Evolutionary conservation across 2,888 invertebrate genomes (phyloP).

Genomic region (Tortrix viridana): DNA sequence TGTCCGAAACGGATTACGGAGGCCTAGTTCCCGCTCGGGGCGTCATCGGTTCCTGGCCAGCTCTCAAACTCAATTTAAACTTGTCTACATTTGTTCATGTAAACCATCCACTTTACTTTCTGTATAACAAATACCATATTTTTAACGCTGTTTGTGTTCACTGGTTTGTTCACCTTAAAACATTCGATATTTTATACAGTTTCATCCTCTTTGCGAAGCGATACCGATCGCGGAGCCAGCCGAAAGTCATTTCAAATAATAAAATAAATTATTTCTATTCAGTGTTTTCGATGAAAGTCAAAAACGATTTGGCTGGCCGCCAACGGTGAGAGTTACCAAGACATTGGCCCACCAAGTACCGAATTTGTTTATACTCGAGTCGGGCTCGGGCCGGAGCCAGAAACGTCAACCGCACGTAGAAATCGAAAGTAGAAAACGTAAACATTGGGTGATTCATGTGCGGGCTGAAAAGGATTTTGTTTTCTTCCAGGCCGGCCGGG

Average conservation of each 20-base stretch:
- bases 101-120: constrained; percentile 9
- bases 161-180: constrained; percentile 30
- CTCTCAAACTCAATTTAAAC: constrained; percentile 37
- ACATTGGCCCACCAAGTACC: constrained; percentile 75
- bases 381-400: constrained; percentile 56
- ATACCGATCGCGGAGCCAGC: constrained; percentile 47
- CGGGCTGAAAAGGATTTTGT: constrained; percentile 31
- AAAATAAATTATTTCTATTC: constrained; percentile 72
- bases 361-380: constrained; percentile 71
- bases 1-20: constrained; percentile 30
- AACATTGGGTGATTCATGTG: constrained; percentile 37
- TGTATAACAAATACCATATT: constrained; percentile 1
- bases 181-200: constrained; percentile 23
- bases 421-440: constrained; percentile 55
- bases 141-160: constrained; percentile 10
- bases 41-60: constrained; percentile 9
- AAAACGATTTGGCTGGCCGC: constrained; percentile 69
- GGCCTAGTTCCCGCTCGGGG: constrained; percentile 23
- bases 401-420: constrained; percentile 52
- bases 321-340: constrained; percentile 79
- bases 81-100: constrained; percentile 27
- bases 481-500: constrained; percentile 25
- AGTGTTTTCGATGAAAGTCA: constrained; percentile 68
- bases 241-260: constrained; percentile 55
- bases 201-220: constrained; percentile 22